Evolutionary conservation across 2,797 vertebrate species (phyloP).

Genomic region (Spea hammondii): DNA sequence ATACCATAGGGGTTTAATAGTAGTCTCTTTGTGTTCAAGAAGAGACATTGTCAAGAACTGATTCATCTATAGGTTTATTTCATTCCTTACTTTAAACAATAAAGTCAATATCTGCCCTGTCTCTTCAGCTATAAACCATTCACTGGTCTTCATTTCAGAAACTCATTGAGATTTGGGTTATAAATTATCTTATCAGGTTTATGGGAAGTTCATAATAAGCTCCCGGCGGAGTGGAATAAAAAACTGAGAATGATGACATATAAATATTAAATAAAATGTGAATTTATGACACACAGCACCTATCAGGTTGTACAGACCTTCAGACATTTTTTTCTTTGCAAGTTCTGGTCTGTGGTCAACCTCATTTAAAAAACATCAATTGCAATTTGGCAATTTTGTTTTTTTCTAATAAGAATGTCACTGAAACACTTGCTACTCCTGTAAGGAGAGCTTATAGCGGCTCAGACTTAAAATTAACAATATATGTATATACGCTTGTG

Average conservation of each 20-base stretch:
- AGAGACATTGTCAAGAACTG: neutral
- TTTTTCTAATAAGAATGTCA: conserved; percentile 42
- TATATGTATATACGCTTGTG: too few relatives aligned
- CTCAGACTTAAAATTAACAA: neutral
- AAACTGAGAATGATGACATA: neutral
- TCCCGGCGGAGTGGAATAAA: neutral
- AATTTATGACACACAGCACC: conserved; percentile 15
- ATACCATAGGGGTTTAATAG: neutral
- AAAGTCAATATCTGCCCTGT: conserved; percentile 27
- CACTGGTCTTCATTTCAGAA: conserved; percentile 25
- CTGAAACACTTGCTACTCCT: conserved; percentile 39
- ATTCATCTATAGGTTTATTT: conserved; percentile 20
- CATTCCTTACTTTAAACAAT: conserved; percentile 8
- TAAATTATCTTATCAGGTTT: conserved; percentile 27
- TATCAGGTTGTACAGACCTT: conserved; percentile 1
- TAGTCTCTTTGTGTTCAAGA: neutral
- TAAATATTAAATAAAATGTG: conserved; percentile 25
- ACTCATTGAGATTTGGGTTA: neutral
- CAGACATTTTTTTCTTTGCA: conserved; percentile 5
- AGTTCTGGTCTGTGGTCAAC: conserved; percentile 6
- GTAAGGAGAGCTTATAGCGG: conserved; percentile 38
- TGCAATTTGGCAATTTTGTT: conserved; percentile 42
- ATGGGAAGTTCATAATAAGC: neutral
- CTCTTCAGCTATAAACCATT: conserved; percentile 32
- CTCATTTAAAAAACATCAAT: conserved; percentile 40